phyloP scores from a whole-genome alignment of 2,888 invertebrate species.

The Apantesis nais region DNA sequence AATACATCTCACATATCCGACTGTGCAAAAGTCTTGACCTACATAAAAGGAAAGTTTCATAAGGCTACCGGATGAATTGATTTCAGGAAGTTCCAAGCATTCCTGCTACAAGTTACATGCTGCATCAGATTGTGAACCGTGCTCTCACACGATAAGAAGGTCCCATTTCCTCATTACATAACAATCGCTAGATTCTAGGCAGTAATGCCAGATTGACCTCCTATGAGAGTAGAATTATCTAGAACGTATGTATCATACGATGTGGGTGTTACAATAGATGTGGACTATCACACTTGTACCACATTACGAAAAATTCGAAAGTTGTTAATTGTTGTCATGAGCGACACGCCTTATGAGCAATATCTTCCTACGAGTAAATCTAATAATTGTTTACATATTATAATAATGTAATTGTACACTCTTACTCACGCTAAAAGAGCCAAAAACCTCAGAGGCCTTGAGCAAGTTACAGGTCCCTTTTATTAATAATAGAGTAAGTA shows the following conservation, averaged over 20 bases:
- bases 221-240: conserved; percentile 43
- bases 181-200: conserved; percentile 36
- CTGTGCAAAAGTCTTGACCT: conserved; percentile 24
- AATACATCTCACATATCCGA: conserved; percentile 5
- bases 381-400: not conserved
- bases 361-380: conserved; percentile 18
- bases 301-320: conserved; percentile 31
- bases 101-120: conserved; percentile 19
- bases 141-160: conserved; percentile 25
- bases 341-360: conserved; percentile 34
- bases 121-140: conserved; percentile 37
- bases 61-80: conserved; percentile 27
- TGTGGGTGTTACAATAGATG: conserved; percentile 38
- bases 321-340: conserved; percentile 27
- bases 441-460: too few species aligned
- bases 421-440: too few species aligned
- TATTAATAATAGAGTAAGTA: too few species aligned
- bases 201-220: conserved; percentile 44
- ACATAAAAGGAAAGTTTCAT: conserved; percentile 41
- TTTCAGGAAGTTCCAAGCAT: conserved; percentile 48
- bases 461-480: too few species aligned
- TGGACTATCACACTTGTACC: conserved; percentile 31
- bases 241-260: conserved; percentile 27
- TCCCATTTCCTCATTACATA: conserved; percentile 35
- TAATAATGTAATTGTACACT: not conserved